Base-by-base conservation (phyloP, 2,888 invertebrate species). In the Melinopterus prodromus region DNA sequence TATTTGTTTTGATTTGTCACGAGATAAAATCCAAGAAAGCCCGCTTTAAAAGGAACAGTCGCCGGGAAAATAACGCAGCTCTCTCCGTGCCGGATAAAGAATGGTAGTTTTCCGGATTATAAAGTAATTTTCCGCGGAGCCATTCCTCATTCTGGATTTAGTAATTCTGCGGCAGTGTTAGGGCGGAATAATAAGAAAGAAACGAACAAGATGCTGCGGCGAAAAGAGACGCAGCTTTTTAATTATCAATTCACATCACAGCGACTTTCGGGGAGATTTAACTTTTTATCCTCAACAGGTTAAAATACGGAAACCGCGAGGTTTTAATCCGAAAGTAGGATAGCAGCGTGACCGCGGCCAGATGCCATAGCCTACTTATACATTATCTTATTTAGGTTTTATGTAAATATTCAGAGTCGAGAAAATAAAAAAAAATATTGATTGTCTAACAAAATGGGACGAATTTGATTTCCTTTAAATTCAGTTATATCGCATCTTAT, bases 91-190 rank as follows among this genome's bases (percentile, higher is more conserved):
- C 53, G 53, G 53, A 53, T 53, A 53, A 53, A 53, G 53, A 53
- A 53, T 53, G 53, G 53, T 53, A 53, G 53, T 53, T 53, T 53
- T 53, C 53, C 53, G 53, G 53, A 53, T 53, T 53, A 53, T 53
- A 53, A 53, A 53, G 53, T 53, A 53, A 53, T 53, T 53, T 53
- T 53, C 53, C 53, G 53, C 53, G 12, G 53, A 53, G 53, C 7
- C 53, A 53, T 53, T 53, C 53, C 53, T 53, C 53, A 53, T 53
- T 53, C 53, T 12, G 53, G 53, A 6, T 1, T 53, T 12, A 53
- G 53, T 53, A 53, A 53, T 53, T 53, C 53, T 12, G 12, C 53
- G 7, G 53, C 53, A 53, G 53, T 53, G 53, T 12, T 53, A 53
- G 9, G 12, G 53, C 53, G 5, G 53, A 53, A 26, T 26, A 26